Evolutionary conservation across 2,888 invertebrate species (phyloP).

Genomic region (Eupsilia transversa): DNA sequence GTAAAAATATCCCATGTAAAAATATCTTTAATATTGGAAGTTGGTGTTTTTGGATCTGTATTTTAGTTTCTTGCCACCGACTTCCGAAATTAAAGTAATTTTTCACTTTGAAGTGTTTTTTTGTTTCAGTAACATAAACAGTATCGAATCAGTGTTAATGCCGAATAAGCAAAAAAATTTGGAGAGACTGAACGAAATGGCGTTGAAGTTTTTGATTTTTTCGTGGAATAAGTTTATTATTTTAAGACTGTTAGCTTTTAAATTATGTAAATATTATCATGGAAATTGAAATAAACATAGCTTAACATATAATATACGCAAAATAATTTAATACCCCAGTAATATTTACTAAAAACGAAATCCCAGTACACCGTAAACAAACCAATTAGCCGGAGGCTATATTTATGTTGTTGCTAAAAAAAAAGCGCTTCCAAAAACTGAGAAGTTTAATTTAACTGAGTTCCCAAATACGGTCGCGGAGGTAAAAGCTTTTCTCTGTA

Average conservation of each 20-base stretch:
- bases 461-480: slow-evolving; percentile 28
- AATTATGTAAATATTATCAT: no score
- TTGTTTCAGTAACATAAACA: no score
- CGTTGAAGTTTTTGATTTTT: not conserved
- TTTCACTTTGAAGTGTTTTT: no score
- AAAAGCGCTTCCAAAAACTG: slow-evolving; percentile 32
- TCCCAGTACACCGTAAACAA: slow-evolving; percentile 27
- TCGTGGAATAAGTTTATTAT: not conserved
- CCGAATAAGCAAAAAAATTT: no score
- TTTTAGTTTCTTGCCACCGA: no score
- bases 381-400: slow-evolving; percentile 44
- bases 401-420: slow-evolving; percentile 42
- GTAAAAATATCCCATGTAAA: no score
- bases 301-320: not conserved
- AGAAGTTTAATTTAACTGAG: slow-evolving; percentile 52
- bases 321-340: not conserved
- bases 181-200: not conserved
- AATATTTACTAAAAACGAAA: slow-evolving; percentile 42
- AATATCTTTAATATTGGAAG: no score
- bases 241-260: no score
- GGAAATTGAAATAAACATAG: no score
- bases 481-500: slow-evolving; percentile 59
- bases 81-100: no score
- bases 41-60: no score
- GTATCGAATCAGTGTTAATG: no score